A percentile compares a stretch with the other conserved stretches of the same genome.
Evolutionary conservation across 2,113 vertebrate genomes (phyloP).

Genomic region (Larimichthys crocea): DNA sequence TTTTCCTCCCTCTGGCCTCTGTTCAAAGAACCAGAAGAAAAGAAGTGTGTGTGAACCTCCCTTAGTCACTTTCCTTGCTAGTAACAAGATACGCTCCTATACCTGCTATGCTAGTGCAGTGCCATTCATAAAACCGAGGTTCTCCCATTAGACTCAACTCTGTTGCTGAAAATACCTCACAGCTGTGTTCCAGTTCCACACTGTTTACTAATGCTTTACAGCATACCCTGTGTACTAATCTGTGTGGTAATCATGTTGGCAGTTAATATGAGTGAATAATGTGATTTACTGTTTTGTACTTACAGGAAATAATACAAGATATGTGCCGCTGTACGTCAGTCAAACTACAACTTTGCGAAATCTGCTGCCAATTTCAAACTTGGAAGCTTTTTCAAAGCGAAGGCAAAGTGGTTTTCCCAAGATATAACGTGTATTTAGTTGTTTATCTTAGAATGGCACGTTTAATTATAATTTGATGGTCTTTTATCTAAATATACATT

Average conservation of each 20-base stretch:
- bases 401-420: background rate
- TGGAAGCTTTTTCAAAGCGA: background rate
- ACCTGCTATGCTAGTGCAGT: constrained; percentile 6
- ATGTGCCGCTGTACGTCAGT: background rate
- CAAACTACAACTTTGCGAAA: background rate
- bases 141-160: constrained; percentile 6
- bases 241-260: background rate
- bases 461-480: background rate
- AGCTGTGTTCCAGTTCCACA: constrained; percentile 28
- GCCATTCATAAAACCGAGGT: constrained; percentile 49
- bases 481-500: background rate
- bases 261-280: background rate
- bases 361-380: constrained; percentile 1
- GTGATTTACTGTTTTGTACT: background rate
- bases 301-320: background rate
- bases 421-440: background rate
- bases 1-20: background rate
- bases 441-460: background rate
- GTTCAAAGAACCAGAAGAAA: background rate
- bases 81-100: constrained; percentile 38
- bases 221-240: background rate
- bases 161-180: constrained; percentile 37
- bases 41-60: constrained; percentile 26
- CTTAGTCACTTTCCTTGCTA: constrained; percentile 25
- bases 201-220: constrained; percentile 1